These are phyloP conservation scores for Ophion obscuratus DNA, from an alignment of 2,888 invertebrate genomes.

Conservation along the genomic window DNA sequence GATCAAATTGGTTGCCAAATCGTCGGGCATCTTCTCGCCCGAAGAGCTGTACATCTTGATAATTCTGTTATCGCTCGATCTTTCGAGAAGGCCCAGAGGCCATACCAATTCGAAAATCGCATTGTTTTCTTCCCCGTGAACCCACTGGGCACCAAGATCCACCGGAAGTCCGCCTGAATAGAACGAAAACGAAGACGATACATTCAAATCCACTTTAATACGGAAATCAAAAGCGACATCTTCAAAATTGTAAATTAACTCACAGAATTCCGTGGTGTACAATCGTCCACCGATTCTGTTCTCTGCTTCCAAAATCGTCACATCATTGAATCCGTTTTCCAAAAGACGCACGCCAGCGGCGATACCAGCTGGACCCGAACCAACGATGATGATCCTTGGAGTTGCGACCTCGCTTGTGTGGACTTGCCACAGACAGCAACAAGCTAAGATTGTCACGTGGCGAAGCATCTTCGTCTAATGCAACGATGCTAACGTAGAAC, in stretches of 20 bases:
- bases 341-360: constrained; percentile 85
- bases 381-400: constrained; percentile 85
- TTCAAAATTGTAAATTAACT: constrained; percentile 35
- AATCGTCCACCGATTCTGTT: constrained; percentile 84
- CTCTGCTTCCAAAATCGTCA: constrained; percentile 85
- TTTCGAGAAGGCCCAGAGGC: constrained; percentile 72
- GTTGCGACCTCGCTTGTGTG: constrained; percentile 13
- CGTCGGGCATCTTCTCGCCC: constrained; percentile 28
- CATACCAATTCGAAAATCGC: constrained; percentile 74
- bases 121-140: constrained; percentile 76
- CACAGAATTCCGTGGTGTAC: constrained; percentile 82
- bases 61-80: constrained; percentile 5
- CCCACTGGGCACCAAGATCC: constrained; percentile 78
- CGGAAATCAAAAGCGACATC: background rate
- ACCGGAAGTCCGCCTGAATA: constrained; percentile 72
- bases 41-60: constrained; percentile 34
- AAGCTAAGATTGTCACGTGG: constrained; percentile 29
- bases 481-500: background rate
- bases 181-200: background rate
- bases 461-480: constrained; percentile 30
- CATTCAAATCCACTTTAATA: background rate
- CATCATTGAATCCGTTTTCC: constrained; percentile 83
- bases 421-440: constrained; percentile 29
- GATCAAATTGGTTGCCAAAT: background rate
- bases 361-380: constrained; percentile 86